Base-by-base conservation (phyloP, 2,888 invertebrate genomes). In the Onthophagus sagittarius region DNA sequence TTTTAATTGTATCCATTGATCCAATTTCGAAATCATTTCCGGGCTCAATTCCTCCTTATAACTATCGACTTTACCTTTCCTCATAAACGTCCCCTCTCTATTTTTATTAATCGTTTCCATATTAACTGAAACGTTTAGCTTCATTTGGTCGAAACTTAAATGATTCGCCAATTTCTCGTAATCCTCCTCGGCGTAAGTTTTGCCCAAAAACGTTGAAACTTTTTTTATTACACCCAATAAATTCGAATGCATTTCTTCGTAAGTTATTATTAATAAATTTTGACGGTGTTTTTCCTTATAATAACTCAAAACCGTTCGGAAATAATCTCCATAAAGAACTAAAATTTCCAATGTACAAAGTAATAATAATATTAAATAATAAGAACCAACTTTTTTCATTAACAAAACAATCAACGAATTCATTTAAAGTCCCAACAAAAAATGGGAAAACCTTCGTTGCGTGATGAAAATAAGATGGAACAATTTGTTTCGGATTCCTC, bases 301-400 rank as follows among this genome's bases (percentile, higher is more conserved):
- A 69, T 23, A 75, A 33, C 69, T 71, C 14, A 72, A 4, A 7
- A 73, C 23, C 23, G 62, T 69, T 5, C 63, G 69, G 65, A 70
- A 75, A 15, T 67, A 75, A n/a, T 81, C 80, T 15, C 78, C 77
- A 72, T 77, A 81, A 32, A 77, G 69, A 15, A 81, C 82, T 82
- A 73, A 23, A 77, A 76, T 0, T 39, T 32, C 39, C 13, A 31
- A 7, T 63, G 9, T 65, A 3, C 6, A 11, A 67, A 67, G 31
- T 63, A 31, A 31, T 5, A 6, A 4, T 70, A 15, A 71, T 0
- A 23, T 2, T n/a, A n/a, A n/a, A n/a, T n/a, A n/a, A n/a, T n/a
- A n/a, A n/a, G n/a, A 1, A 11, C 11, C 86, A 82, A 90, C 90
- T 81, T 81, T 89, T 86, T 78, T 89, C 89, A 73, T 86, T 87